Base-by-base conservation (phyloP, 2,113 vertebrate genomes). In the Ochotona princeps region DNA sequence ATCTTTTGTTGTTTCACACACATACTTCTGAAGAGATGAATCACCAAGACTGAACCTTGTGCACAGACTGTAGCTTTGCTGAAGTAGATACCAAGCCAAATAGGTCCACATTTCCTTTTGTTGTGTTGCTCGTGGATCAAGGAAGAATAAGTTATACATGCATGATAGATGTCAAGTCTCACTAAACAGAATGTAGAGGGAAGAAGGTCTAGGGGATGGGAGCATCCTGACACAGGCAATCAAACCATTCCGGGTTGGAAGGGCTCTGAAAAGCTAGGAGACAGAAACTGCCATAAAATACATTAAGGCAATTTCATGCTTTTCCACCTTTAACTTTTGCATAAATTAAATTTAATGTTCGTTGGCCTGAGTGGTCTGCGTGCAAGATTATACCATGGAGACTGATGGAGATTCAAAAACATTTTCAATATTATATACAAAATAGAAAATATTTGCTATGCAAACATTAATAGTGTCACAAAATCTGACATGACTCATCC, bases 271-370 rank as follows among this genome's bases (percentile, higher is more conserved):
- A 92, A 88, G 91, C 94, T 95, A 15, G 91, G 83, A 97, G 94
- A 97, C 49, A 93, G 96, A 97, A 98, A 97, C 97, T 95, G 97
- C 83, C 26, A 9, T 94, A 90, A 97, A 98, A 98, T 95, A 97
- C 94, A 26, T 98, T 91, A 97, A 97, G 97, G 96, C 98, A 97
- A 98, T 98, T 98, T 98, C 98, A 98, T 95, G 96, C 96, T 98
- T 97, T 97, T 97, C 98, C 96, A 35, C 61, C 97, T 98, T 98
- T 96, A 98, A 98, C 97, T 98, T 97, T 95, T 97, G 96, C 96
- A 70, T 96, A 98, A 98, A 98, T 98, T 98, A 98, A 97, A 98
- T 97, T 96, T 98, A 97, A 97, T 97, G 97, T 96, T 98, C 97
- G 96, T 98, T 96, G 97, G 95, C 95, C 90, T 80, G 79, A 97